Evolutionary conservation across 2,797 vertebrate species (phyloP).

Genomic region (Tiaroga cobitis): DNA sequence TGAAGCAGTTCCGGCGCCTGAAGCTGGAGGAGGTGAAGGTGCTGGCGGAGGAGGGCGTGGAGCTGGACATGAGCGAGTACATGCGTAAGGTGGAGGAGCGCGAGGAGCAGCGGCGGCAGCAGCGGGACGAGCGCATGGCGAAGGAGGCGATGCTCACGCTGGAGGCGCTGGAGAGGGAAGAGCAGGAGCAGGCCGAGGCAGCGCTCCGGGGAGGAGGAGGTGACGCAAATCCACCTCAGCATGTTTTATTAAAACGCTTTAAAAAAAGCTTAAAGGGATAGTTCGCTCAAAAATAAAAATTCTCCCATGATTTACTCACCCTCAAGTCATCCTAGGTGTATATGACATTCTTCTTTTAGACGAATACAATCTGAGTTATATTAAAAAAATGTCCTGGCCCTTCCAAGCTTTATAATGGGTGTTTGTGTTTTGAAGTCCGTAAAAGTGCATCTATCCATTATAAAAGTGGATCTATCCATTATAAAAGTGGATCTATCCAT

Average conservation of each 20-base stretch:
- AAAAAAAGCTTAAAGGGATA: not conserved
- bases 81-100: slow-evolving; percentile 79
- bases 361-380: too few relatives aligned
- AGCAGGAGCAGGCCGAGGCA: slow-evolving; percentile 65
- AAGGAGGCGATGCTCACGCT: slow-evolving; percentile 77
- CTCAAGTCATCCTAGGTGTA: too few relatives aligned
- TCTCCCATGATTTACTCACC: too few relatives aligned
- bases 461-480: too few relatives aligned
- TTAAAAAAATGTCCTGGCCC: too few relatives aligned
- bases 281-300: too few relatives aligned
- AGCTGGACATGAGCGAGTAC: slow-evolving; percentile 76
- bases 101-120: slow-evolving; percentile 79
- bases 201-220: slow-evolving; percentile 60
- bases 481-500: too few relatives aligned
- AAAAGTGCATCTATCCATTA: too few relatives aligned
- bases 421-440: too few relatives aligned
- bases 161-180: slow-evolving; percentile 79
- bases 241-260: not conserved
- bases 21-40: slow-evolving; percentile 92
- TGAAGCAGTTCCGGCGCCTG: slow-evolving; percentile 87
- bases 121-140: slow-evolving; percentile 78
- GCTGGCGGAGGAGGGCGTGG: slow-evolving; percentile 81
- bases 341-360: too few relatives aligned
- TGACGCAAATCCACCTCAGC: not conserved
- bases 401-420: too few relatives aligned